Base-by-base conservation (phyloP, 1,140 invertebrate species). In the Drosophila pectinifera region DNA sequence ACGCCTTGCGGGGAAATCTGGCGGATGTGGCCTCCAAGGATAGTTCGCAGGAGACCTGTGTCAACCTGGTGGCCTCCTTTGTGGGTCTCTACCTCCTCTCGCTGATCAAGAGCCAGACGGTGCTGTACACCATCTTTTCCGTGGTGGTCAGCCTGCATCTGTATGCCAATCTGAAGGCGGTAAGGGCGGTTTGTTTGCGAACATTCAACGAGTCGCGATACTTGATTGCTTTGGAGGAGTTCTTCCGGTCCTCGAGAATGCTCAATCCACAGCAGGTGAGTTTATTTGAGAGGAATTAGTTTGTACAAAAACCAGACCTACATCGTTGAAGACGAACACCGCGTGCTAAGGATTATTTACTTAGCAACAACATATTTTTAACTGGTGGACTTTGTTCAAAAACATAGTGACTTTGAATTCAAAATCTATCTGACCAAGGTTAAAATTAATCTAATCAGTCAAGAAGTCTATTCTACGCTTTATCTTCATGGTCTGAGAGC, bases 1-100 rank as follows among this genome's bases (percentile, higher is more conserved):
- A 98, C 92, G 97, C 98, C 0, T 92, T 97, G 46, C 92, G 95
- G 69, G 96, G 97, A 67, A 99, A 99, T 93, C 94, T 98, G 92
- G 98, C 96, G 2, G 96, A 99, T 93, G 97, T 99, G 1, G 96
- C 97, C 5, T 98, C 98, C 1, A 99, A 99, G 94, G 98, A 99
- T 93, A 96, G 97, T 8, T 98, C 97, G 75, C 98, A 99, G 94
- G 98, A 99, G 92, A 99, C 98, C 0, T 94, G 97, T 76, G 97
- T 99, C 1, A 99, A 99, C 93, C 93, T 99, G 43, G 91, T 96
- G 31, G 97, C 96, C 11, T 96, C 98, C 5, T 91, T 97, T 55
- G 81, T 95, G 13, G 96, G 96, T 59, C 94, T 99, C 36, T 92
- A 96, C 24, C 91, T 99, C 46, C 93, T 98, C 2, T 95, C 96